phyloP scores from a whole-genome alignment of 2,797 vertebrate genomes.

The Spondyliosoma cantharus region DNA sequence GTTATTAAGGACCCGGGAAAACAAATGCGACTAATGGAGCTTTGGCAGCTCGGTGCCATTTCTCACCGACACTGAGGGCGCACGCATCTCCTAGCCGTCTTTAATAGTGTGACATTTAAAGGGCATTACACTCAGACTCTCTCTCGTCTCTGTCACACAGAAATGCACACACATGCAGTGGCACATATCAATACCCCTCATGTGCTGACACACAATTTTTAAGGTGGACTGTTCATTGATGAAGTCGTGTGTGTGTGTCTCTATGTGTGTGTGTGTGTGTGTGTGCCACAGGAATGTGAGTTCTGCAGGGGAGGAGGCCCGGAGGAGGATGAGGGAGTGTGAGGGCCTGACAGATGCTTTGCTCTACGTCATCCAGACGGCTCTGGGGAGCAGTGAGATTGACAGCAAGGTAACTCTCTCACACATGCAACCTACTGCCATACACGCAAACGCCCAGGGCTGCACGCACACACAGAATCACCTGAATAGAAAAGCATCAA shows the following conservation, averaged over 20 bases:
- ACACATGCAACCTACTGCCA: background rate
- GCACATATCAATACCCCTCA: background rate
- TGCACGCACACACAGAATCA: background rate
- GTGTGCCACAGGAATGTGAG: slow-evolving; percentile 92
- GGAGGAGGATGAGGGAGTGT: slow-evolving; percentile 97
- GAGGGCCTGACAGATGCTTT: slow-evolving; percentile 97
- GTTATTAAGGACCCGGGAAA: slow-evolving; percentile 13
- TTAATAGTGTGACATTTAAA: slow-evolving; percentile 68
- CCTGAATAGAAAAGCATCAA: background rate
- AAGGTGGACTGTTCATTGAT: slow-evolving; percentile 19
- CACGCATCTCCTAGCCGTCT: slow-evolving; percentile 31
- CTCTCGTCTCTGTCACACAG: slow-evolving; percentile 19
- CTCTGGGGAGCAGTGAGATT: slow-evolving; percentile 98
- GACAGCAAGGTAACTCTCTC: slow-evolving; percentile 93
- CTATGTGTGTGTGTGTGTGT: slow-evolving; percentile 41
- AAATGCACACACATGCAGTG: background rate
- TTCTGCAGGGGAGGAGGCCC: slow-evolving; percentile 97
- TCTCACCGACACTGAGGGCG: slow-evolving; percentile 39
- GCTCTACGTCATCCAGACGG: slow-evolving; percentile 97
- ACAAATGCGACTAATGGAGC: slow-evolving; percentile 24
- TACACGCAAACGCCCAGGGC: background rate
- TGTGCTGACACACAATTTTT: background rate
- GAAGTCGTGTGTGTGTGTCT: slow-evolving; percentile 14
- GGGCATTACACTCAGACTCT: slow-evolving; percentile 32
- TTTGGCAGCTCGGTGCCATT: slow-evolving; percentile 42